These are phyloP conservation scores for Agonopterix alstromeriana DNA, from an alignment of 2,888 invertebrate genomes.

Conservation along the genomic window DNA sequence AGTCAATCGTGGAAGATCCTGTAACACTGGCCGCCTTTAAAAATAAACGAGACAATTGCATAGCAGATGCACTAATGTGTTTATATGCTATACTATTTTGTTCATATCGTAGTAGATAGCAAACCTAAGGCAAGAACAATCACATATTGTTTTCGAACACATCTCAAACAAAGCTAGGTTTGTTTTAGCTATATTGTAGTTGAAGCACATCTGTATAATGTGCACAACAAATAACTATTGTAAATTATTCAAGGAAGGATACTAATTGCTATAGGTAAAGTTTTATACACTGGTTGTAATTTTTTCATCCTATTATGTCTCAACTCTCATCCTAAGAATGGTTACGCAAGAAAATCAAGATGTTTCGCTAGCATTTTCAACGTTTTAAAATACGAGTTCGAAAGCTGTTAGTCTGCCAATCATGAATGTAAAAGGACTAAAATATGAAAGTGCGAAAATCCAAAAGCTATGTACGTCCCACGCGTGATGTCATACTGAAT, in stretches of 20 bases:
- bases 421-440: constrained; percentile 4
- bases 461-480: neutral
- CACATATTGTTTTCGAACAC: constrained; percentile 30
- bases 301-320: too few species aligned
- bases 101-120: neutral
- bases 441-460: neutral
- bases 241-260: too few species aligned
- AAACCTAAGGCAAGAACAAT: constrained; percentile 24
- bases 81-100: constrained; percentile 6
- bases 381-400: too few species aligned
- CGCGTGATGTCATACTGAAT: neutral
- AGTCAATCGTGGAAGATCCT: neutral
- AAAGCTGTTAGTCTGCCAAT: neutral
- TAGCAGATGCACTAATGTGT: constrained; percentile 36
- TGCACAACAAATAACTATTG: too few species aligned
- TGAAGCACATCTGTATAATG: too few species aligned
- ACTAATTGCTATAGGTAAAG: too few species aligned
- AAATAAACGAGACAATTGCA: constrained; percentile 65
- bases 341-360: too few species aligned
- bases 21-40: constrained; percentile 43
- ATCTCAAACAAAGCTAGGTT: constrained; percentile 6
- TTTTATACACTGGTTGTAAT: too few species aligned
- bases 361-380: too few species aligned
- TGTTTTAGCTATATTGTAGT: neutral
- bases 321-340: too few species aligned